These are phyloP conservation scores for Tiliacea citrago DNA, from an alignment of 2,888 invertebrate genomes.

Conservation along the genomic window DNA sequence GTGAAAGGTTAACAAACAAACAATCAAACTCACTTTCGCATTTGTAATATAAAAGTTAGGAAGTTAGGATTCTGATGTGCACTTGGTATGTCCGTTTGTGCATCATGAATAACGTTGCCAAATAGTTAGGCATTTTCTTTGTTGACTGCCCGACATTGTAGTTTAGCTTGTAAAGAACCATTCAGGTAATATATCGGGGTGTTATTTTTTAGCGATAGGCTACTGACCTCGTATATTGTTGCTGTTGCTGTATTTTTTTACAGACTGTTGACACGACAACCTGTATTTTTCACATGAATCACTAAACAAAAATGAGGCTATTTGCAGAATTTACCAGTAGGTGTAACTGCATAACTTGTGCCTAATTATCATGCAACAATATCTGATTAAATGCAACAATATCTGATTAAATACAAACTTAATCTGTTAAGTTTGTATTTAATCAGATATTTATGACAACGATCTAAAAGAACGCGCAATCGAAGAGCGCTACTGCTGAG, in stretches of 20 bases:
- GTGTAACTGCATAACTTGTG: not conserved
- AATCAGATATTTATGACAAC: not conserved
- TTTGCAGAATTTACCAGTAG: not conserved
- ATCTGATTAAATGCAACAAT: too few relatives aligned
- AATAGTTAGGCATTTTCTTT: constrained; percentile 1
- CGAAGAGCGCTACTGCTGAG: too few relatives aligned
- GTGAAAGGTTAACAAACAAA: too few relatives aligned
- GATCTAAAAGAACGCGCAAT: too few relatives aligned
- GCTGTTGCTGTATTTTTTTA: not conserved
- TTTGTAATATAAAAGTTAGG: too few relatives aligned
- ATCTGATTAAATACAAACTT: too few relatives aligned
- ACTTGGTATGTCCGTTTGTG: not conserved
- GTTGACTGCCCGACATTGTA: not conserved
- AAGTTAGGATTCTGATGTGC: not conserved
- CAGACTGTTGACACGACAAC: constrained; percentile 25
- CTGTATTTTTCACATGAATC: constrained; percentile 23
- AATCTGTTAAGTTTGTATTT: not conserved
- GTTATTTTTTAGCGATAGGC: constrained; percentile 26
- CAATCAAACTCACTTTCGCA: too few relatives aligned
- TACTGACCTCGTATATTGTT: constrained; percentile 24
- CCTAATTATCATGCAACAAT: not conserved
- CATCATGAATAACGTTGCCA: constrained; percentile 2
- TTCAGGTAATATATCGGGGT: constrained; percentile 15
- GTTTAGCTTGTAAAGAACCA: not conserved
- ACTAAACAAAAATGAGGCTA: not conserved